Percentiles rank a stretch among this genome's conserved stretches.
Conservation (phyloP, 1,140 invertebrate species). For the Lethocerus indicus region DNA sequence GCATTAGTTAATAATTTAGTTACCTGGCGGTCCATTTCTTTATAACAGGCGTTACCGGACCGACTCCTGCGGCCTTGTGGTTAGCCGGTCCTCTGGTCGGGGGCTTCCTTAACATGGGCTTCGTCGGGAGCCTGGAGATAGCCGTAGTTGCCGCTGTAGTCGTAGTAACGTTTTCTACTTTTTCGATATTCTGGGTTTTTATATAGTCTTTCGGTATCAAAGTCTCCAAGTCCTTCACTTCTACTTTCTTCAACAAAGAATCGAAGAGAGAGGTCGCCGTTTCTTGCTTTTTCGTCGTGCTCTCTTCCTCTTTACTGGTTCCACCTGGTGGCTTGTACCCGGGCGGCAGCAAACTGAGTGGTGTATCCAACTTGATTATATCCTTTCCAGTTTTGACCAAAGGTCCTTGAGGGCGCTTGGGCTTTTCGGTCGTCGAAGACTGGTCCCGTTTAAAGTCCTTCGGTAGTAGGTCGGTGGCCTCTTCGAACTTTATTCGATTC, state of each 20-base stretch:
- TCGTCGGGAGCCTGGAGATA: no score
- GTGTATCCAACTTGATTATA: conserved; percentile 18
- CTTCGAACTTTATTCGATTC: conserved; percentile 31
- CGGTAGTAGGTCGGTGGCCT: conserved; percentile 42
- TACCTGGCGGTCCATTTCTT: conserved; percentile 65
- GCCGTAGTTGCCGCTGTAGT: no score
- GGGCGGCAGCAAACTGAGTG: conserved; percentile 19
- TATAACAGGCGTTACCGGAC: conserved; percentile 34
- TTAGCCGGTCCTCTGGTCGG: conserved; percentile 36
- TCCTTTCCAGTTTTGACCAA: neutral
- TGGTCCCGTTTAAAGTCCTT: conserved; percentile 36
- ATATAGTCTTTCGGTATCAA: conserved; percentile 43
- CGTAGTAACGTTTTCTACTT: conserved; percentile 13
- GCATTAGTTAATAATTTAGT: no score
- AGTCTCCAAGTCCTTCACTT: conserved; percentile 33
- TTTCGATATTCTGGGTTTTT: conserved; percentile 1
- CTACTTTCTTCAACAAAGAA: conserved; percentile 25
- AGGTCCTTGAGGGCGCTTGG: neutral
- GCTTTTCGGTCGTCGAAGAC: conserved; percentile 19
- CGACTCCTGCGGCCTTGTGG: conserved; percentile 24
- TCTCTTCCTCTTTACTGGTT: conserved; percentile 12
- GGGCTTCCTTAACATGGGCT: no score
- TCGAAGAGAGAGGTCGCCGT: conserved; percentile 9
- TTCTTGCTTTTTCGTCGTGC: conserved; percentile 18
- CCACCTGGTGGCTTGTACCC: conserved; percentile 29